Evolutionary conservation across 2,797 vertebrate species (phyloP).

Genomic region (Amazonetta brasiliensis): DNA sequence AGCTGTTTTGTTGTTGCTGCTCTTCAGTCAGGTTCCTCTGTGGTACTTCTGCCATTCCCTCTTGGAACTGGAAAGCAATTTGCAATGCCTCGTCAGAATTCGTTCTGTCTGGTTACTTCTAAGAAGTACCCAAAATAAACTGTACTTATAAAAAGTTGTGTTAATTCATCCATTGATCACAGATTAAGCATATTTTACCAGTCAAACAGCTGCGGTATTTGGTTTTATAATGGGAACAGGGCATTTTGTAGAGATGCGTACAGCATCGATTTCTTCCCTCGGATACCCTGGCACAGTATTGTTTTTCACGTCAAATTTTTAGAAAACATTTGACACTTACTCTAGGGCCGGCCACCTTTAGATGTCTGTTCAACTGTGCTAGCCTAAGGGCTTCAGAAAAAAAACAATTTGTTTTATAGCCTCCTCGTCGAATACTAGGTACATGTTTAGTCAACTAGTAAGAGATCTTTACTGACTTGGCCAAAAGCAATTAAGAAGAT

Average conservation of each 20-base stretch:
- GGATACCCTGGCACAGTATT: not conserved
- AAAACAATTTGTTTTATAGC: not conserved
- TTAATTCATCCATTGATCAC: not conserved
- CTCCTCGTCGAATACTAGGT: not conserved
- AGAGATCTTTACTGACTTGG: not conserved
- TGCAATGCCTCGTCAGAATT: not conserved
- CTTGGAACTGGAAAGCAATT: not conserved
- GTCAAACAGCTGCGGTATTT: not conserved
- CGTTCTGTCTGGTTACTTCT: not conserved
- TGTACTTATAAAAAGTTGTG: not conserved
- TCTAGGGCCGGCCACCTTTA: not conserved
- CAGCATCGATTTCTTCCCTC: not conserved
- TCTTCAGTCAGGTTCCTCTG: not conserved
- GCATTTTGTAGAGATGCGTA: not conserved
- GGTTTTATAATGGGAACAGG: not conserved
- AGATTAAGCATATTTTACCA: not conserved
- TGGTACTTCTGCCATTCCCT: not conserved
- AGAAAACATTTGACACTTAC: not conserved
- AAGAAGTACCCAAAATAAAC: not conserved
- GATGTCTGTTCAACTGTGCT: not conserved
- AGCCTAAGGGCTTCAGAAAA: not conserved
- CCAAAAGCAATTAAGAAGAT: not conserved
- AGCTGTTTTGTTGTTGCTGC: not conserved
- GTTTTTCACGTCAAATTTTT: not conserved
- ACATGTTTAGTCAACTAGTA: not conserved